These are phyloP conservation scores for Odocoileus virginianus DNA, from an alignment of 2,113 vertebrate genomes.

Conservation along the genomic window DNA sequence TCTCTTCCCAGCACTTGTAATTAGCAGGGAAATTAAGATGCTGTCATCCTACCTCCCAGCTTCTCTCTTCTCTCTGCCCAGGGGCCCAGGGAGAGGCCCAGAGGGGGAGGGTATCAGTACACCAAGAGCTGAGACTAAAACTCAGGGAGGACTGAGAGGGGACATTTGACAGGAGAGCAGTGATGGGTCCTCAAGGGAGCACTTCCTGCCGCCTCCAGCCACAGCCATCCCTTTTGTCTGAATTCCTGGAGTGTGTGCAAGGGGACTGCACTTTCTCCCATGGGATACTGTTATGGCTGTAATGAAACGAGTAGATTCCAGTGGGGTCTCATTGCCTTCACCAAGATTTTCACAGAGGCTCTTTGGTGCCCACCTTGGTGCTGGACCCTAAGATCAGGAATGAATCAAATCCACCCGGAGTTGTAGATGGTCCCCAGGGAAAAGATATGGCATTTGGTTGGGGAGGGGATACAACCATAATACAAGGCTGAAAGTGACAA, in stretches of 20 bases:
- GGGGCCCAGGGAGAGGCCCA: neutral
- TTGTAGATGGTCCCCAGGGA: neutral
- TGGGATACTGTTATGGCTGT: neutral
- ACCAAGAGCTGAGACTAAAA: neutral
- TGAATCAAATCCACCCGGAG: neutral
- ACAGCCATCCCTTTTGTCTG: neutral
- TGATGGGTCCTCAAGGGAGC: neutral
- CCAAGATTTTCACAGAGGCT: neutral
- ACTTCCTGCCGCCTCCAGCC: neutral
- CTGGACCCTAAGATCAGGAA: neutral
- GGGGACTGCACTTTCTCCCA: neutral
- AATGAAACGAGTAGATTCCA: neutral
- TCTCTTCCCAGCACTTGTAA: constrained; percentile 56
- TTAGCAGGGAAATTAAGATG: constrained; percentile 65
- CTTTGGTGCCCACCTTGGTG: neutral
- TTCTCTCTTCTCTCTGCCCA: constrained; percentile 24
- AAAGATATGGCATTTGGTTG: neutral
- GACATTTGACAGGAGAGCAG: neutral
- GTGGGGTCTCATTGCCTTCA: neutral
- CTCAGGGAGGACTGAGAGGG: neutral
- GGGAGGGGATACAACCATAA: neutral
- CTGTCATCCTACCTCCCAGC: constrained; percentile 61
- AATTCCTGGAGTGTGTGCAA: neutral
- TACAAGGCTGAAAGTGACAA: neutral
- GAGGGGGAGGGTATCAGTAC: neutral